Conservation (phyloP, 2,113 vertebrate genomes). For the Thinocorus orbignyianus region DNA sequence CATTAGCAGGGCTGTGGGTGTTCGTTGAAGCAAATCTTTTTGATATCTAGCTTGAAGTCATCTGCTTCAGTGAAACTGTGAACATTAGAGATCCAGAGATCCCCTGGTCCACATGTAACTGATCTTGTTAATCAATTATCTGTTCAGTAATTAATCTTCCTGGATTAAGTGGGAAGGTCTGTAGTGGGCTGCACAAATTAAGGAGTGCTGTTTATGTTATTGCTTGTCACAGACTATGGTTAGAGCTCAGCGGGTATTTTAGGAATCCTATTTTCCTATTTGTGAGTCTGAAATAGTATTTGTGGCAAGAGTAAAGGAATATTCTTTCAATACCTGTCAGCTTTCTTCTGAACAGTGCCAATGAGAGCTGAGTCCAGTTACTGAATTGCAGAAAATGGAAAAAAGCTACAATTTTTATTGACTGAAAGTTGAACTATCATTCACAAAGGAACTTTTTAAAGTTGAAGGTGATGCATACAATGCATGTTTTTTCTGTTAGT, state of each 20-base stretch:
- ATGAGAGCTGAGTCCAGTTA: neutral
- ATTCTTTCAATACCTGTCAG: neutral
- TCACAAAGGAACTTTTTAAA: neutral
- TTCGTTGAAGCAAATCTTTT: neutral
- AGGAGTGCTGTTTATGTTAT: neutral
- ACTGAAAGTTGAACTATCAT: neutral
- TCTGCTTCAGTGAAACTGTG: neutral
- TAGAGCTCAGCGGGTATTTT: neutral
- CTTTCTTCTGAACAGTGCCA: rapidly evolving
- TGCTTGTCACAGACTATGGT: neutral
- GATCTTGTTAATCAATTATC: neutral
- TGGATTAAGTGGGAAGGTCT: neutral
- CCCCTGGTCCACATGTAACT: neutral
- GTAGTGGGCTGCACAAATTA: neutral
- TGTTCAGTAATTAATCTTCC: neutral
- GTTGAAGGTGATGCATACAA: neutral
- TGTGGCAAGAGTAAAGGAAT: neutral
- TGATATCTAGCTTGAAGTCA: neutral
- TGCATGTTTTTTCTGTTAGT: neutral
- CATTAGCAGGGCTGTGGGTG: neutral
- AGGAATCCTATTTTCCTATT: neutral
- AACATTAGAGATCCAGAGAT: neutral
- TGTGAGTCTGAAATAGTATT: neutral
- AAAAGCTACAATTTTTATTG: neutral
- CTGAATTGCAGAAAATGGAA: neutral